These are phyloP conservation scores for Luffia ferchaultella DNA, from an alignment of 2,888 invertebrate genomes.

Conservation along the genomic window DNA sequence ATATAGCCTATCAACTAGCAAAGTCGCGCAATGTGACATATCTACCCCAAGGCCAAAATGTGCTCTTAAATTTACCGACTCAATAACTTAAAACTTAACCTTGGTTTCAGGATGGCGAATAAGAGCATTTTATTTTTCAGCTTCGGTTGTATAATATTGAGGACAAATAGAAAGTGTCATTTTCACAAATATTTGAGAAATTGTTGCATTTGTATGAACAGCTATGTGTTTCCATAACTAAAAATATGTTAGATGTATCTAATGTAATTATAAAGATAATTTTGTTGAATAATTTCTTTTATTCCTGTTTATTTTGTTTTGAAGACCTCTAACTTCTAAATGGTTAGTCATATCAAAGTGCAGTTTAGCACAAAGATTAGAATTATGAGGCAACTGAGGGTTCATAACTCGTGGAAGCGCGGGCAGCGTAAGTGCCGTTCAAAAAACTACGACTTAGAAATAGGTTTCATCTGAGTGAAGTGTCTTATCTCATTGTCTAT, in stretches of 20 bases:
- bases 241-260: not conserved
- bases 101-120: not conserved
- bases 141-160: not conserved
- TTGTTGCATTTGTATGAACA: slow-evolving; percentile 4
- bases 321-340: too few relatives aligned
- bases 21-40: slow-evolving; percentile 95
- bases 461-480: too few relatives aligned
- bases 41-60: slow-evolving; percentile 88
- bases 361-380: too few relatives aligned
- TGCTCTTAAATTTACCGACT: slow-evolving; percentile 79
- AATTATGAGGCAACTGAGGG: too few relatives aligned
- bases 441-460: too few relatives aligned
- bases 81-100: slow-evolving; percentile 22
- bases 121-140: not conserved
- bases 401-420: too few relatives aligned
- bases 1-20: slow-evolving; percentile 96
- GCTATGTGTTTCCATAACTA: not conserved
- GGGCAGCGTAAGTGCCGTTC: too few relatives aligned
- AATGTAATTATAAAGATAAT: not conserved
- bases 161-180: not conserved
- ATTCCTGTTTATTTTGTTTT: not conserved
- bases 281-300: not conserved
- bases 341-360: too few relatives aligned
- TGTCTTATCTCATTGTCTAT: too few relatives aligned
- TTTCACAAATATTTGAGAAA: not conserved